phyloP scores from a whole-genome alignment of 2,797 vertebrate species.

The Spondyliosoma cantharus region DNA sequence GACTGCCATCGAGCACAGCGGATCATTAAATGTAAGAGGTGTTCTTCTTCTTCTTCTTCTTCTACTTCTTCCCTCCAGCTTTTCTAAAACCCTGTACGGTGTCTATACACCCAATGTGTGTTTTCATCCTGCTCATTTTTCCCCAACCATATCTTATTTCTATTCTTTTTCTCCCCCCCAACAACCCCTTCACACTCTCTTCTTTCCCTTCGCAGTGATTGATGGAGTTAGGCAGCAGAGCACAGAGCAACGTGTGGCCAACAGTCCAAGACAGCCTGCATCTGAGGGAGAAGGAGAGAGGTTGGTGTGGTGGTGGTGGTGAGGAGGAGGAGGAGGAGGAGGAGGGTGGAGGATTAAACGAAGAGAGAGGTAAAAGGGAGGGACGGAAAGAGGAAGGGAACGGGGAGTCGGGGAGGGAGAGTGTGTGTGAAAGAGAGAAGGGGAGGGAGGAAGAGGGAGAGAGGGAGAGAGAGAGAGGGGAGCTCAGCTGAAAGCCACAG shows the following conservation, averaged over 20 bases:
- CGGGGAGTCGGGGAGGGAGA: conserved; percentile 43
- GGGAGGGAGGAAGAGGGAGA: conserved; percentile 47
- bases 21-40: conserved; percentile 77
- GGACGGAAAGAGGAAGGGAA: conserved; percentile 65
- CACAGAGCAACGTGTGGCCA: conserved; percentile 86
- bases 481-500: conserved; percentile 98
- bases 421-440: conserved; percentile 47
- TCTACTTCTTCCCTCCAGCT: conserved; percentile 56
- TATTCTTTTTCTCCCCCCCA: conserved; percentile 62
- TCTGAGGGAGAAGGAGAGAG: conserved; percentile 74
- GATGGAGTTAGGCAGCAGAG: conserved; percentile 86
- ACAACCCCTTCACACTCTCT: conserved; percentile 52
- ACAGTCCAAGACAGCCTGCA: conserved; percentile 84
- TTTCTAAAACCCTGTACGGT: conserved; percentile 54
- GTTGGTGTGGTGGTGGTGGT: conserved; percentile 55
- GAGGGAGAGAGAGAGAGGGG: conserved; percentile 78
- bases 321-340: conserved; percentile 51
- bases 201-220: conserved; percentile 80
- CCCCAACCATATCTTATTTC: conserved; percentile 76
- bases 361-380: conserved; percentile 74
- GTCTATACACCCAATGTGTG: conserved; percentile 61
- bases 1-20: conserved; percentile 67
- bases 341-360: conserved; percentile 71
- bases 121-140: conserved; percentile 71
- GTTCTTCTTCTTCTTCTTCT: conserved; percentile 49